Base-by-base conservation (phyloP, 2,797 vertebrate species). In the Pangasius djambal region DNA sequence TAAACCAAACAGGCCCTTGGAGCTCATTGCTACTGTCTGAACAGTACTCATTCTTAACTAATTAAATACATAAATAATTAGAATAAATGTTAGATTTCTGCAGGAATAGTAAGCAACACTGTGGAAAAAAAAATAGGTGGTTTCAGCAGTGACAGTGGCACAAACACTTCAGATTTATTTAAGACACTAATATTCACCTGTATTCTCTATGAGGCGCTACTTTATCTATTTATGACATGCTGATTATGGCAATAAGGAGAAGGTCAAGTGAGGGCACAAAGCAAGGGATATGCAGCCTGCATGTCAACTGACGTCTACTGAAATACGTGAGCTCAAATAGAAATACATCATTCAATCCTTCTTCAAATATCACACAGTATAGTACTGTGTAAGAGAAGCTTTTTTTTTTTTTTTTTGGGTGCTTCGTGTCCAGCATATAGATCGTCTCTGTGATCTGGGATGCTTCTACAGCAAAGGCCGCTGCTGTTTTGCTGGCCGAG, bases 221-320 rank as follows among this genome's bases (percentile, higher is more conserved):
- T 79, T 78, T 63, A 25, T 50, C 44, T 52, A 16, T 87, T 52
- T 69, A 81, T 57, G 48, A 90, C 63, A 88, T 65, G 89, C 22
- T 52, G 77, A 83, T 22, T 40, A 86, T 74, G 55, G 44, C 25
- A 75, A 89, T 63, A 70, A 16, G 7, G 16, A 61, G 69, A 85
- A 91, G 86, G 83, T 91, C 83, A 87, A 22, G 34, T 77, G 63
- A 88, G 89, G 84, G 90, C 88, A 90, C 87, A 85, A 81, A 83
- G 67, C 70, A 70, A n/a, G 81, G 74, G 44, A 67, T 50, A 78
- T 34, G 77, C 28, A 40, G 69, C 40, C 18, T 65, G 85, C 57
- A 55, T 83, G 83, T 69, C 44, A 48, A 85, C 57, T 61, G 50
- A 20, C 28, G 48, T 59, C 77, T 61, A 79, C 28, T 59, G 20